These are phyloP conservation scores for Sinocyclocheilus rhinocerous DNA, from an alignment of 2,113 vertebrate species.

Conservation along the genomic window DNA sequence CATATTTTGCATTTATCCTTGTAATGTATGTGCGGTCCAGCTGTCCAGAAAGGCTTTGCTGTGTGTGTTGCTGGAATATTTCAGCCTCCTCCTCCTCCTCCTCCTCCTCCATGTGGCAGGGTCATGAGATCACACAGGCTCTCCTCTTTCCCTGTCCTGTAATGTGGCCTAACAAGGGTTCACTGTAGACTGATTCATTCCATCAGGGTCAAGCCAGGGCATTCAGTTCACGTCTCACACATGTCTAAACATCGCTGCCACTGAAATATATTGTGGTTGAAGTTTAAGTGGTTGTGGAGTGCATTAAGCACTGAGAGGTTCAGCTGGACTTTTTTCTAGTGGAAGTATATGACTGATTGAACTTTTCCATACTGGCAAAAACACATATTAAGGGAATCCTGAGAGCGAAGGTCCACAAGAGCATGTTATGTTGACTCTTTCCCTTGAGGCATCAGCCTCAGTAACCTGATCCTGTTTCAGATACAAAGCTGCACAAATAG, in stretches of 20 bases:
- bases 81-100: conserved; percentile 14
- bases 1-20: neutral
- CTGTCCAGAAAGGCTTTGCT: conserved; percentile 33
- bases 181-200: conserved; percentile 12
- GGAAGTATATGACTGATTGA: neutral
- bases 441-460: conserved; percentile 44
- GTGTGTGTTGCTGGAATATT: conserved; percentile 10
- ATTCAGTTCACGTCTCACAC: neutral
- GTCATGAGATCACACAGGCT: conserved; percentile 22
- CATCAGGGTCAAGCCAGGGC: neutral
- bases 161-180: conserved; percentile 16
- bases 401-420: neutral
- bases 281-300: conserved; percentile 25
- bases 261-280: conserved; percentile 16
- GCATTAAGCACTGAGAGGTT: neutral
- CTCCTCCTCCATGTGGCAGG: conserved; percentile 1
- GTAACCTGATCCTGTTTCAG: conserved; percentile 45
- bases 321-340: neutral
- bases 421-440: conserved; percentile 27
- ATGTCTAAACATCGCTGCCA: neutral
- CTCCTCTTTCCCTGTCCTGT: conserved; percentile 7
- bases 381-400: neutral
- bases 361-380: conserved; percentile 1
- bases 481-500: conserved; percentile 26
- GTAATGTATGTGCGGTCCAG: neutral